Percentiles rank a stretch among this genome's conserved stretches.
Conservation (phyloP, 2,888 invertebrate species). For the Hetaerina titia region DNA sequence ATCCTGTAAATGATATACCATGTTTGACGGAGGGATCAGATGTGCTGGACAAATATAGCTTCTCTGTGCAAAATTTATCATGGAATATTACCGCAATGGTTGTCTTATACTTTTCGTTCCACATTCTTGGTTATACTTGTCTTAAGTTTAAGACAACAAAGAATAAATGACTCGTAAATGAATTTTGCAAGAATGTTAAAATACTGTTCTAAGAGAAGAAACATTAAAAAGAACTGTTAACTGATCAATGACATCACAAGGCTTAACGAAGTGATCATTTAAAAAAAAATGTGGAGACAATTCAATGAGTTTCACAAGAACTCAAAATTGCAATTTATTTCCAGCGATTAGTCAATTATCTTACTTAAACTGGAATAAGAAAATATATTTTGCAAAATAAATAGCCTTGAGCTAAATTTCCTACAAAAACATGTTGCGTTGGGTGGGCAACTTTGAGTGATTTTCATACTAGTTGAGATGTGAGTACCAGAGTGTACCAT, state of each 20-base stretch:
- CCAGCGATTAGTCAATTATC: not conserved
- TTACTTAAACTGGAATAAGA: not conserved
- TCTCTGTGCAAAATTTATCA: constrained; percentile 82
- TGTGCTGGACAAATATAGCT: constrained; percentile 87
- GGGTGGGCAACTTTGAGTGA: not conserved
- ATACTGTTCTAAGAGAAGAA: not conserved
- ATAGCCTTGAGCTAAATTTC: not conserved
- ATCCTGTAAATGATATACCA: constrained; percentile 80
- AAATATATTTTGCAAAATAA: not conserved
- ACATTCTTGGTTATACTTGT: constrained; percentile 84
- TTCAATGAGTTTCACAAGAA: not conserved
- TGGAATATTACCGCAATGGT: constrained; percentile 84
- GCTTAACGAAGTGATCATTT: not conserved
- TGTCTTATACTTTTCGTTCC: constrained; percentile 84
- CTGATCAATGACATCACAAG: not conserved
- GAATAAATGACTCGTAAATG: not conserved
- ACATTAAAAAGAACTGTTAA: not conserved
- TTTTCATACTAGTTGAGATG: not conserved
- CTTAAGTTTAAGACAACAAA: constrained; percentile 76
- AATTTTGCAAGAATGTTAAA: not conserved
- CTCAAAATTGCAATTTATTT: not conserved
- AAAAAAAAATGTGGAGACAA: not conserved
- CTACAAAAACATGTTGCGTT: not conserved
- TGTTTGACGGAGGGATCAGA: constrained; percentile 86
- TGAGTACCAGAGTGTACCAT: not conserved